A percentile compares a stretch with the other conserved stretches of the same genome.
These are phyloP conservation scores for Rhinogobio ventralis DNA, from an alignment of 2,797 vertebrate genomes.

Conservation along the genomic window DNA sequence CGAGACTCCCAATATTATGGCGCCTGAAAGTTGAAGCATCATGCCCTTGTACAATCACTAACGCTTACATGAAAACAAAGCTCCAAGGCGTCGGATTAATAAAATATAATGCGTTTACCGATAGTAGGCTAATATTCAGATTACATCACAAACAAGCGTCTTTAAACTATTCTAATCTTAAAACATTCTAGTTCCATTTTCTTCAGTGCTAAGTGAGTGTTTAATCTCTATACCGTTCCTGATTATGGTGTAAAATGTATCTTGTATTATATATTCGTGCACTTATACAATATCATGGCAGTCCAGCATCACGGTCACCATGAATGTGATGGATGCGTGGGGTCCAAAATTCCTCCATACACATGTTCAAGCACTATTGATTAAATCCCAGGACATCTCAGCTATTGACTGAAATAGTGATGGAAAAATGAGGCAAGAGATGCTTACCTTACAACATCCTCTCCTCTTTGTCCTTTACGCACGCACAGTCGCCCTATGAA, in stretches of 20 bases:
- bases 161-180: not conserved
- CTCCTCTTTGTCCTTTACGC: slow-evolving; percentile 57
- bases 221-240: not conserved
- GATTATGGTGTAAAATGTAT: not conserved
- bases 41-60: not conserved
- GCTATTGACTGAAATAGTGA: not conserved
- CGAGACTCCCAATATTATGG: not conserved
- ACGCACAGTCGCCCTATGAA: not conserved
- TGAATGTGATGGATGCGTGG: not conserved
- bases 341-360: slow-evolving; percentile 11
- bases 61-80: slow-evolving; percentile 6
- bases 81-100: not conserved
- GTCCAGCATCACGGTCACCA: not conserved
- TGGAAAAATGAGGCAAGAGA: not conserved
- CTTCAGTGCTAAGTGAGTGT: not conserved
- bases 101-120: not conserved
- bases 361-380: not conserved
- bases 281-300: not conserved
- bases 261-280: not conserved
- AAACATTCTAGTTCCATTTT: not conserved
- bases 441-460: slow-evolving; percentile 78
- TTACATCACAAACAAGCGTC: not conserved
- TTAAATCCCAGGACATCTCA: not conserved
- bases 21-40: not conserved
- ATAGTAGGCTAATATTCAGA: not conserved